phyloP scores from a whole-genome alignment of 2,113 vertebrate species.

The Myiozetetes cayanensis region DNA sequence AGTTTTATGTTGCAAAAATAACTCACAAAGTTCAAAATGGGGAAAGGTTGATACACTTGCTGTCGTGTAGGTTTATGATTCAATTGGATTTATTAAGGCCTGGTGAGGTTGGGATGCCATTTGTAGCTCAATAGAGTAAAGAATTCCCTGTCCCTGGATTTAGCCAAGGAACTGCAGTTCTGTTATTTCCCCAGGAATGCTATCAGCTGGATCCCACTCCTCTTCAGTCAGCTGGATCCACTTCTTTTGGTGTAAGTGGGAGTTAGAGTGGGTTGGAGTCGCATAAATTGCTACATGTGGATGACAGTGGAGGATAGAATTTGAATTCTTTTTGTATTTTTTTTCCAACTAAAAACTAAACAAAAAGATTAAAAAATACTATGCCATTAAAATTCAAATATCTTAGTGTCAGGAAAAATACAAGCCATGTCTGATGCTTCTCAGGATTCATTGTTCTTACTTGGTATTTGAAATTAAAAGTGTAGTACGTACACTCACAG shows the following conservation, averaged over 20 bases:
- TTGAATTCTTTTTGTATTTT: not conserved
- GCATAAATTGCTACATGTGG: constrained; percentile 10
- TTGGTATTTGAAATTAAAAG: not conserved
- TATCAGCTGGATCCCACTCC: not conserved
- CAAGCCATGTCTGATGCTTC: not conserved
- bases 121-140: not conserved
- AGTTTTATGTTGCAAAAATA: not conserved
- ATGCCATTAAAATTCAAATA: not conserved
- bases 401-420: not conserved
- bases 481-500: not conserved
- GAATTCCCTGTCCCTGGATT: not conserved
- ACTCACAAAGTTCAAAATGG: not conserved
- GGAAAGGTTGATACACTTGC: not conserved
- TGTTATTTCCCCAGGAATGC: not conserved
- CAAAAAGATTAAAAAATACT: not conserved
- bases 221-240: constrained; percentile 18
- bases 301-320: not conserved
- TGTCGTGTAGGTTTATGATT: not conserved
- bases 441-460: not conserved
- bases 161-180: not conserved
- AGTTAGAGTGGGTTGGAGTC: constrained; percentile 34
- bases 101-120: not conserved
- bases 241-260: not conserved
- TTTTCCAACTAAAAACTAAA: not conserved
- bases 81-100: not conserved